Evolutionary conservation across 2,797 vertebrate species (phyloP), one percentile per base, ranked within the genome.

Genomic region (Paedocypris micromegethes): DNA sequence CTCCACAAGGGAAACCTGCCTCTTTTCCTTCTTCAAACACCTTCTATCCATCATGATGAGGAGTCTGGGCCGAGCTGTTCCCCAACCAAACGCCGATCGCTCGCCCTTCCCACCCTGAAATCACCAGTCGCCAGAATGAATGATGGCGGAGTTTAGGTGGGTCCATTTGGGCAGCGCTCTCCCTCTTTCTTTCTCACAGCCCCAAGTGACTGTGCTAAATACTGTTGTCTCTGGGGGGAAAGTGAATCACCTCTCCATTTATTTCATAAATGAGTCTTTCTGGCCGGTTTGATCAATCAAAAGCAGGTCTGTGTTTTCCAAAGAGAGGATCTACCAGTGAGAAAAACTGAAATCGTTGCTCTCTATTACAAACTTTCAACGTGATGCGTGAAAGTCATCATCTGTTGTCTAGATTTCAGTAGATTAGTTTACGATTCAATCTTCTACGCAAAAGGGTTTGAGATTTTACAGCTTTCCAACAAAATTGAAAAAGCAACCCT

Each of bases 121-220:
- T 75, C 54, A 70, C 68, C 77, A 81, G 85, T 83, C 84, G 84
- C 89, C 87, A 86, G 73, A 79, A 87, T 89, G 87, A 91, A 84
- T 61, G 80, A 91, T 89, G 82, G 83, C 65, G 78, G 82, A 86
- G 81, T 83, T 84, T 86, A 85, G 86, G 86, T 84, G 79, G 81
- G 82, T 84, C 83, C 82, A 84, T 89, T 88, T 85, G 79, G 79
- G 72, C 80, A 72, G 41, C 51, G 55, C 9, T 72, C 48, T 65
- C 55, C 43, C 55, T 23, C 64, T 53, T 60, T 63, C 9, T 7
- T 39, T 45, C 53, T 40, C 50, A 50, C 68, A 37, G 63, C 76
- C 78, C 66, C 62, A 71, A 80, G 87, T 90, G 88, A 90, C 86
- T 83, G 83, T 83, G 82, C 87, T 91, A 91, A 91, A 89, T 86